A percentile compares a stretch with the other conserved stretches of the same genome.
Conservation (phyloP, 2,797 vertebrate species). For the Melanotaenia trifasciata region DNA sequence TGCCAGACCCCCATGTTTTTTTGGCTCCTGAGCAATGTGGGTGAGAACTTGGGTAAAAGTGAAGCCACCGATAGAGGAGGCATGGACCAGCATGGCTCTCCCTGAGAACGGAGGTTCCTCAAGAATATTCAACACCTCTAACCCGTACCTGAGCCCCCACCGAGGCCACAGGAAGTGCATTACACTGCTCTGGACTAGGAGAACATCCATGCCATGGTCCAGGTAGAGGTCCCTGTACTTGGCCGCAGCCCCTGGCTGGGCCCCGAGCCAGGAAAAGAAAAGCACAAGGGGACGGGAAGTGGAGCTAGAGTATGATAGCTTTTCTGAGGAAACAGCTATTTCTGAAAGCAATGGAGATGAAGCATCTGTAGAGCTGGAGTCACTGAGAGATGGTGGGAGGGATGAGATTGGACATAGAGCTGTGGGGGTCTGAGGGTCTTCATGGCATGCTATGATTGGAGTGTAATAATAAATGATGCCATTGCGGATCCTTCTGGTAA, state of each 20-base stretch:
- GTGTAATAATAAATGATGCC: constrained; percentile 67
- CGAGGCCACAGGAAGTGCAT: constrained; percentile 80
- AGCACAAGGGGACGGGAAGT: constrained; percentile 70
- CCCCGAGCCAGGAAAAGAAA: constrained; percentile 83
- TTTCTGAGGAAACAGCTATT: constrained; percentile 1
- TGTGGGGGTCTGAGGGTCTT: constrained; percentile 1
- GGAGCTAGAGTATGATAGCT: background rate
- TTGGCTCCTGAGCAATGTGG: constrained; percentile 48
- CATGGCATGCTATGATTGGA: background rate
- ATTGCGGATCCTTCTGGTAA: constrained; percentile 44
- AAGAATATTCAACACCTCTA: constrained; percentile 67
- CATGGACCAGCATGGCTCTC: constrained; percentile 76
- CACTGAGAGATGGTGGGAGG: background rate
- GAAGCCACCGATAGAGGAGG: constrained; percentile 82
- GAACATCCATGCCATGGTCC: constrained; percentile 72
- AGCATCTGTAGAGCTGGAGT: background rate
- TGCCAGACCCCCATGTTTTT: constrained; percentile 37
- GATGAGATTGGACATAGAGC: rapidly evolving
- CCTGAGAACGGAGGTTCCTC: constrained; percentile 68
- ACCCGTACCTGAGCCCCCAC: constrained; percentile 66
- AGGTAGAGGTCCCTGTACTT: constrained; percentile 82
- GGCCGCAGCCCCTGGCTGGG: constrained; percentile 52
- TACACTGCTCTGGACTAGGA: constrained; percentile 73
- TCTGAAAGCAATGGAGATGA: constrained; percentile 30
- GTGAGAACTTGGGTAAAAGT: constrained; percentile 80